Conservation (phyloP, 2,888 invertebrate genomes). For the Eupithecia dodoneata region DNA sequence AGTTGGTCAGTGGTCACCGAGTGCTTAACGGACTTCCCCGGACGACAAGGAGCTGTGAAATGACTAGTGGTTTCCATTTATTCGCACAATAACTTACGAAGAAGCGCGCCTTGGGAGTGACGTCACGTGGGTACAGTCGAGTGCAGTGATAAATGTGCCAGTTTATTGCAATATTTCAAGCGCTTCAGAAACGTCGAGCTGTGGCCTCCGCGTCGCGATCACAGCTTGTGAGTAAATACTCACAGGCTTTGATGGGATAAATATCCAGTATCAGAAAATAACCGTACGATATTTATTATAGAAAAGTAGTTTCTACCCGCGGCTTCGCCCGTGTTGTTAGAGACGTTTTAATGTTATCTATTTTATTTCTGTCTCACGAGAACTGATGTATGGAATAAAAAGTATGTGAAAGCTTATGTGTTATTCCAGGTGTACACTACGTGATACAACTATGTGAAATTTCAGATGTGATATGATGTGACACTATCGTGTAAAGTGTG, state of each 20-base stretch:
- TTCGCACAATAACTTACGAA: background rate
- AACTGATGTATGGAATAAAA: no score
- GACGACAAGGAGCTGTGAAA: background rate
- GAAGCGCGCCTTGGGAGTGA: constrained; percentile 3
- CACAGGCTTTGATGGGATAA: no score
- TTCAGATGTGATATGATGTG: no score
- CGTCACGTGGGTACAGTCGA: constrained; percentile 5
- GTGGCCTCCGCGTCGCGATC: background rate
- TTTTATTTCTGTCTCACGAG: no score
- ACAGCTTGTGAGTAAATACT: background rate
- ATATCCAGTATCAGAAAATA: background rate
- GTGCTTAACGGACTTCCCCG: background rate
- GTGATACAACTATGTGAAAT: no score
- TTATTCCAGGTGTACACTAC: no score
- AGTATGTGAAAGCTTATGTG: no score
- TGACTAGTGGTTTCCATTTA: background rate
- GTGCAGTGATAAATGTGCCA: constrained; percentile 10
- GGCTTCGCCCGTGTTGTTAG: no score
- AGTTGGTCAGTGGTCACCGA: no score
- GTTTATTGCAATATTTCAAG: constrained; percentile 9
- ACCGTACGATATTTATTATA: background rate
- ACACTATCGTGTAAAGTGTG: no score
- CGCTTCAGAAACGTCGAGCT: constrained; percentile 3
- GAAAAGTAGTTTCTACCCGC: no score
- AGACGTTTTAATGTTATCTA: no score